These are phyloP conservation scores for Pristiophorus japonicus DNA, from an alignment of 2,113 vertebrate species.

Conservation along the genomic window DNA sequence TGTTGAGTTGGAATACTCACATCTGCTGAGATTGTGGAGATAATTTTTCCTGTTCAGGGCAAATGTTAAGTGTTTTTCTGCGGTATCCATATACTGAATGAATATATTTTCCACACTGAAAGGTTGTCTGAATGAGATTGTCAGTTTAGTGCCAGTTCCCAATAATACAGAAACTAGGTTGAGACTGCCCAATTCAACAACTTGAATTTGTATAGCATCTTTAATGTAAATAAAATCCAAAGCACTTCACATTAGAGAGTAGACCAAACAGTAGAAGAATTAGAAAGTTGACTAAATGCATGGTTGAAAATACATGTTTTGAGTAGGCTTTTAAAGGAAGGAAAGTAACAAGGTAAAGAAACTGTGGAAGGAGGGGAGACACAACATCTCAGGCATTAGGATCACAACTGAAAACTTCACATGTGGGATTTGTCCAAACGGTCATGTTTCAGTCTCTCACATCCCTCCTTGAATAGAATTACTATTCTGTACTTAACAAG, in stretches of 20 bases:
- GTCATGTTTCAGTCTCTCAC: no score
- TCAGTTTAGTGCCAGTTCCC: neutral
- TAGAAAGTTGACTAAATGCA: neutral
- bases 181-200: neutral
- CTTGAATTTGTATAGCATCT: neutral
- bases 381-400: neutral
- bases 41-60: neutral
- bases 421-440: no score
- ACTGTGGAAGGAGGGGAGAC: neutral
- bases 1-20: neutral
- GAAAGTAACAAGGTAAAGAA: neutral
- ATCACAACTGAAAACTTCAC: no score
- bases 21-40: neutral
- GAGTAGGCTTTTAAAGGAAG: no score
- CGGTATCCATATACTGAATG: neutral
- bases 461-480: no score
- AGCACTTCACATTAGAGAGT: neutral
- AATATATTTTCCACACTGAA: neutral
- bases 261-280: neutral
- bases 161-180: neutral
- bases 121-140: neutral
- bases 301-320: no score
- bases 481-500: no score
- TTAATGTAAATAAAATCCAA: neutral
- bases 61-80: neutral